Percentiles rank a stretch among this genome's conserved stretches.
These are phyloP conservation scores for Lacerta agilis DNA, from an alignment of 2,797 vertebrate species.

Conservation along the genomic window DNA sequence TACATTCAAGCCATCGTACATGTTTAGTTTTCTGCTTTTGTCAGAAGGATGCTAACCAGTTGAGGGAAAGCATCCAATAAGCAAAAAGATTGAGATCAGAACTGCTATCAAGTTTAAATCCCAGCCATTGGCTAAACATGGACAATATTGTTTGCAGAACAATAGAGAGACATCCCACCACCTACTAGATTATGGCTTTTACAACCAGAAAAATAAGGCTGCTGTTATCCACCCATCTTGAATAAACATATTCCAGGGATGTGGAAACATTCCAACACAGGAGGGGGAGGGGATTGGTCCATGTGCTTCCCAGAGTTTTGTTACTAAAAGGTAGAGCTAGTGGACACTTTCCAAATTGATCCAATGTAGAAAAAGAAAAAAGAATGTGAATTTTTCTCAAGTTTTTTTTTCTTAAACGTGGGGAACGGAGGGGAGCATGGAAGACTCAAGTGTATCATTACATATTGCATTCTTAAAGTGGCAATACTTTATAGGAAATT, in stretches of 20 bases:
- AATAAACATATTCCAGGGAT: background rate
- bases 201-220: background rate
- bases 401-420: background rate
- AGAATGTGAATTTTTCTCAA: background rate
- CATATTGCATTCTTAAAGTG: conserved; percentile 23
- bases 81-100: background rate
- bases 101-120: background rate
- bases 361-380: background rate
- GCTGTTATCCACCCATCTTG: background rate
- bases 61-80: background rate
- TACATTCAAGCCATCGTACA: background rate
- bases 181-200: background rate
- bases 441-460: conserved; percentile 26
- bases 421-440: background rate
- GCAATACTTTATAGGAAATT: conserved; percentile 62
- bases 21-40: background rate
- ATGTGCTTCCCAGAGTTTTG: conserved; percentile 20
- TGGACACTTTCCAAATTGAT: conserved; percentile 48
- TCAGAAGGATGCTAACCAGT: background rate
- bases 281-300: background rate
- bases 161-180: background rate
- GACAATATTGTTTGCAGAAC: background rate
- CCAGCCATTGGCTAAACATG: background rate
- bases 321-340: conserved; percentile 36
- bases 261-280: background rate